Evolutionary conservation across 2,113 vertebrate species (phyloP), one percentile per base, ranked within the genome.

Genomic region (Sapayoa aenigma): DNA sequence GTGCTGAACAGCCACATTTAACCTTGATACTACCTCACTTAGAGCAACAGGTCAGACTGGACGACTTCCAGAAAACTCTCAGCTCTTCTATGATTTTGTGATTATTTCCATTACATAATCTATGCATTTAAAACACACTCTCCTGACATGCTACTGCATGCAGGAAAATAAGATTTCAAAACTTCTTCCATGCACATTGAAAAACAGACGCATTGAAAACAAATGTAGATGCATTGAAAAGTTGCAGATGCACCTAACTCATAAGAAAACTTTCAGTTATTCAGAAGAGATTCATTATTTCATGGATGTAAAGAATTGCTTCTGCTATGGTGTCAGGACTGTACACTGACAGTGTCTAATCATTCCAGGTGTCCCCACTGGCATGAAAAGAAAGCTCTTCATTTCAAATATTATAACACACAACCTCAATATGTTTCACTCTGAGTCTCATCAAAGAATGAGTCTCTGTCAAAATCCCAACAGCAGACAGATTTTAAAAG

Each of bases 331-430:
- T 94, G 58, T 85, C 80, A 81, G 41, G 39, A 92, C 35, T 87
- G n/a, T 60, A 56, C 35, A 73, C n/a, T 68, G 65, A 83, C 65
- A 89, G 56, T 27, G 39, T 62, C 33, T 92, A 91, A 92, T 89
- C 86, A 96, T 92, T 91, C 53, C 84, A 92, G 42, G 35, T 60
- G 41, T 79, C 60, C 74, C 60, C 60, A 86, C 14, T 67, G 75
- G 71, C 68, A 93, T 37, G 33, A 85, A 93, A 85, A 96, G 65
- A 89, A 93, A 96, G 37, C 27, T 91, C 44, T 92, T 95, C 5
- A 52, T 69, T 96, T 93, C 44, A 91, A 93, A 84, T 76, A 72
- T 83, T 81, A 56, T 88, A 93, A 76, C 89, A 89, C 52, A 47
- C 60, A 95, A 66, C 30, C 25, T 7, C 12, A 94, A 83, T 52